Base-by-base conservation (phyloP, 2,113 vertebrate genomes). In the Bubo scandiacus region DNA sequence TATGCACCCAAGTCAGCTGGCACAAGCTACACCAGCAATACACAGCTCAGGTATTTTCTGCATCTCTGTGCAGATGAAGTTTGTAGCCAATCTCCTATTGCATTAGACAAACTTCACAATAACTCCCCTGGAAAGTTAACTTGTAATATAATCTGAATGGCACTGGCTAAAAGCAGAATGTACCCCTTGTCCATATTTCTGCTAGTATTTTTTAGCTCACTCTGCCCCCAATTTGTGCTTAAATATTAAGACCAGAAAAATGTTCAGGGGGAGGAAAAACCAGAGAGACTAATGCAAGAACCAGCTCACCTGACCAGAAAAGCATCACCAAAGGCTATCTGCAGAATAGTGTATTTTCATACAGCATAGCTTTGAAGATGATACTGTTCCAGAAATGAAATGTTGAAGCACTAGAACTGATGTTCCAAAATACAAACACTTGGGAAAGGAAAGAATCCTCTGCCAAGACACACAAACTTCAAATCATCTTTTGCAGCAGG, bases 391-490 rank as follows among this genome's bases (percentile, higher is more conserved):
- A 78, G 72, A 93, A 62, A 47, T 49, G 15, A 54, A 70, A 52
- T 2, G 17, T 40, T 84, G 45, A 70, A 62, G 68, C 1, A 4
- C 77, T 59, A 49, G 18, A 90, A 78, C 26, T 42, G 38, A 82
- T 74, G 65, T 52, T 38, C 47, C 81, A 75, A 74, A 74, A 71
- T 7, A 67, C 18, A 89, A 84, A 59, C 57, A 40, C 27, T 71
- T 58, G 72, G 42, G 70, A 59, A 74, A 81, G 12, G 36, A 74
- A 81, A 10, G 36, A 87, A 72, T 23, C 36, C 30, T 73, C 27
- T 77, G 94, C 91, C 88, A 88, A 86, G 58, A 90, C 54, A 78
- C 61, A 94, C 81, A 96, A 75, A 84, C 78, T 71, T 82, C 78
- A 66, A 81, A 84, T 34, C 9, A 5, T n/a, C 81, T 70, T 65